Evolutionary conservation across 2,113 vertebrate genomes (phyloP).

Genomic region (Aegotheles bennettii): DNA sequence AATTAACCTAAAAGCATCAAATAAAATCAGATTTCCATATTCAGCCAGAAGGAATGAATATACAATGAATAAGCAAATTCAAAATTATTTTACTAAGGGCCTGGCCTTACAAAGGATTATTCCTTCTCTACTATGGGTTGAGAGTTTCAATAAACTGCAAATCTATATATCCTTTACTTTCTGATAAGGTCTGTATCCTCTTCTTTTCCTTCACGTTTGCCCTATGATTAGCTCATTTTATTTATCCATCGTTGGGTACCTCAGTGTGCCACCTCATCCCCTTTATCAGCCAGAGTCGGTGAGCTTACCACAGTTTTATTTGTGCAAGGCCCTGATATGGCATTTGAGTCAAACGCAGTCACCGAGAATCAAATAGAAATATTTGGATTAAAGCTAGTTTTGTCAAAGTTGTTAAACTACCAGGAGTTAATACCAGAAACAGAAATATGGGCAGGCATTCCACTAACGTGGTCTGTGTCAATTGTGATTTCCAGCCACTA

Average conservation of each 20-base stretch:
- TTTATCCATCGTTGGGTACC: not conserved
- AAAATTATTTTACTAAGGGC: not conserved
- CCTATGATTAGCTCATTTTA: not conserved
- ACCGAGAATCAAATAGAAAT: not conserved
- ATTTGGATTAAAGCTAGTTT: not conserved
- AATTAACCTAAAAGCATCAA: not conserved
- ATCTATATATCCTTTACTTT: not conserved
- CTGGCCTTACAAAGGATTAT: not conserved
- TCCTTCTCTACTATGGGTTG: not conserved
- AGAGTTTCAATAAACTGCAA: not conserved
- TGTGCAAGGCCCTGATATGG: not conserved
- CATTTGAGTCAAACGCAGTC: rapidly evolving
- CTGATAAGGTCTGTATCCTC: not conserved
- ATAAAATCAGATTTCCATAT: not conserved
- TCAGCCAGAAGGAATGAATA: not conserved
- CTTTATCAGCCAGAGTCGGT: not conserved
- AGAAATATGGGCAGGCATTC: not conserved
- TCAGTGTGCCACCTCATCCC: not conserved
- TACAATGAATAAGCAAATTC: not conserved
- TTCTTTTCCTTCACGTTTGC: not conserved
- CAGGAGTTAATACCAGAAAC: not conserved
- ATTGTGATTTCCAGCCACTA: not conserved
- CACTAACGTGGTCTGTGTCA: not conserved
- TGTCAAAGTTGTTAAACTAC: not conserved
- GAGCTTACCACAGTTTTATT: not conserved